Conservation (phyloP, 1,140 invertebrate genomes). For the Intoshia linei region DNA sequence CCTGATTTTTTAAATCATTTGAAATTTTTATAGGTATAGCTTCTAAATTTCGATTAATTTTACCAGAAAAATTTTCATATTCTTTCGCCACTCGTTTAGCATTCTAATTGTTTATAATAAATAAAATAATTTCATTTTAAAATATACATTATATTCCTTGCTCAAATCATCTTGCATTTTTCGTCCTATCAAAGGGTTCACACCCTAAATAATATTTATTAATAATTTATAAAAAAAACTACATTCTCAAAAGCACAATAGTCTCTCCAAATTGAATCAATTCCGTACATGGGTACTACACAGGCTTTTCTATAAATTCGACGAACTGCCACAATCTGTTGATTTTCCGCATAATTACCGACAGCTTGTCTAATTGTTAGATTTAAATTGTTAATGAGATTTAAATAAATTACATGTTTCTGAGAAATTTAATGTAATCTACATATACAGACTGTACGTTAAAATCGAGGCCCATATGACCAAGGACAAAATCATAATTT, state of each 20-base stretch:
- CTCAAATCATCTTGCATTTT: constrained; percentile 59
- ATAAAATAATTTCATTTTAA: too few species aligned
- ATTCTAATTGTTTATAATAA: too few species aligned
- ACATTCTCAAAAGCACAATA: constrained; percentile 43
- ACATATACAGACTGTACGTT: constrained; percentile 78
- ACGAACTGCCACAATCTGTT: constrained; percentile 78
- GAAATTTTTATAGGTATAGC: constrained; percentile 51
- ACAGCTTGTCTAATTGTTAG: constrained; percentile 58
- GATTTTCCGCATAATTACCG: constrained; percentile 91
- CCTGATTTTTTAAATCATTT: not conserved
- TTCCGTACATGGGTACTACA: constrained; percentile 77
- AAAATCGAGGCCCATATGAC: constrained; percentile 91
- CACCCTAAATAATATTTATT: constrained; percentile 48
- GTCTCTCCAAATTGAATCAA: constrained; percentile 89
- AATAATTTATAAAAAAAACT: constrained; percentile 8
- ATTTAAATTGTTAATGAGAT: constrained; percentile 1
- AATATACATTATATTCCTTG: constrained; percentile 75
- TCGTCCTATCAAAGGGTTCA: constrained; percentile 79
- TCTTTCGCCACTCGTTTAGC: constrained; percentile 75
- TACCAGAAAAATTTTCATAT: constrained; percentile 62
- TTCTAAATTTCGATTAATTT: constrained; percentile 62
- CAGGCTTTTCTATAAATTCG: constrained; percentile 77
- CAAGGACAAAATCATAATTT: constrained; percentile 88
- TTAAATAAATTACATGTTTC: constrained; percentile 35
- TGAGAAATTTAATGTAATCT: constrained; percentile 87